These are phyloP conservation scores for Gerosis bhagava DNA, from an alignment of 2,888 invertebrate genomes.

Conservation along the genomic window DNA sequence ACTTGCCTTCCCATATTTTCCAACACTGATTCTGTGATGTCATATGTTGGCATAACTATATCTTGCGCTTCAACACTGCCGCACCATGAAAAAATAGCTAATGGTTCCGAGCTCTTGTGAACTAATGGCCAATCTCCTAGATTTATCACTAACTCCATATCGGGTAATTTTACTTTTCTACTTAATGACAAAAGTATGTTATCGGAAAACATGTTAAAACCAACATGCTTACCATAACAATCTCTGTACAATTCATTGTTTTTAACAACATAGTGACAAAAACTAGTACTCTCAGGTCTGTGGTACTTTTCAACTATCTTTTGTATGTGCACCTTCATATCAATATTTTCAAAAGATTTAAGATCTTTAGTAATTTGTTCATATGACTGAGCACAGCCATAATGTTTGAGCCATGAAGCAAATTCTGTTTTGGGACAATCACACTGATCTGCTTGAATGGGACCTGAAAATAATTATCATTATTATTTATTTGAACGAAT, in stretches of 20 bases:
- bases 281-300: slow-evolving; percentile 90
- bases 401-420: slow-evolving; percentile 84
- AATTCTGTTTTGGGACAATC: slow-evolving; percentile 88
- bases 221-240: slow-evolving; percentile 97
- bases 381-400: slow-evolving; percentile 85
- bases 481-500: too few relatives aligned
- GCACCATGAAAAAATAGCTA: slow-evolving; percentile 98
- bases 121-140: slow-evolving; percentile 98
- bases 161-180: slow-evolving; percentile 91
- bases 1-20: slow-evolving; percentile 95
- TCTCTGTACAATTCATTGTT: slow-evolving; percentile 91
- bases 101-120: slow-evolving; percentile 74
- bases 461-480: slow-evolving; percentile 68
- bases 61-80: slow-evolving; percentile 93
- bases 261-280: slow-evolving; percentile 95
- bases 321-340: slow-evolving; percentile 86
- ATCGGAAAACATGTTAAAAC: slow-evolving; percentile 98
- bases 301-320: slow-evolving; percentile 87
- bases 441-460: slow-evolving; percentile 91
- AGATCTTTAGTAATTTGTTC: slow-evolving; percentile 89
- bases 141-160: slow-evolving; percentile 95
- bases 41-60: slow-evolving; percentile 97
- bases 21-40: slow-evolving; percentile 94
- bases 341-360: slow-evolving; percentile 84
- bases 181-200: slow-evolving; percentile 90